These are phyloP conservation scores for Bombus ignitus DNA, from an alignment of 1,140 invertebrate species.

Conservation along the genomic window DNA sequence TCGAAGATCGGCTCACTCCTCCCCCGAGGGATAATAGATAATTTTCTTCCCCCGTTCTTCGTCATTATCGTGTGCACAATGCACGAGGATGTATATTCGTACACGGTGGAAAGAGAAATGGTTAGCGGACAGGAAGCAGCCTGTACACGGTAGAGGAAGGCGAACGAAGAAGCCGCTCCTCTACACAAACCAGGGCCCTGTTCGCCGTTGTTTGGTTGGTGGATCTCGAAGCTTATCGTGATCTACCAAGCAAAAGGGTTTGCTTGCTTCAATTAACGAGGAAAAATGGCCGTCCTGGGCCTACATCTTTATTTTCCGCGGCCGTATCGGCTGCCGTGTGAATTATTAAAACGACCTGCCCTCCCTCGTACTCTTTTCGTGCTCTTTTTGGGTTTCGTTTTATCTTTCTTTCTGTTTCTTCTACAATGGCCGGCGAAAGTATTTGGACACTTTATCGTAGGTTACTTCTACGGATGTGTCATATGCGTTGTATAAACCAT, in stretches of 20 bases:
- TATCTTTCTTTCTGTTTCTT: not conserved
- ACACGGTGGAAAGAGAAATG: conserved; percentile 54
- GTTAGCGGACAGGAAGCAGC: conserved; percentile 61
- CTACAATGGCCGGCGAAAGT: not conserved
- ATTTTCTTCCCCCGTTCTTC: conserved; percentile 45
- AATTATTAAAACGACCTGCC: conserved; percentile 54
- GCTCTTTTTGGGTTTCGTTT: not conserved
- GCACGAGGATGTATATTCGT: conserved; percentile 18
- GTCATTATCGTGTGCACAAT: conserved; percentile 56
- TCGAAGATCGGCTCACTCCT: not conserved
- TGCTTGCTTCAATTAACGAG: conserved; percentile 68
- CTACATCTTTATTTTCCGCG: conserved; percentile 63
- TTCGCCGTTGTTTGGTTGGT: conserved; percentile 55
- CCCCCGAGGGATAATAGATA: conserved; percentile 31
- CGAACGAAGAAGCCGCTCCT: conserved; percentile 44
- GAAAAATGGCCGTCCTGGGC: conserved; percentile 59
- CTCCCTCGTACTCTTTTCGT: no score
- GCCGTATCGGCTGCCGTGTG: conserved; percentile 23
- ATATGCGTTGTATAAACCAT: not conserved
- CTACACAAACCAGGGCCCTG: conserved; percentile 14
- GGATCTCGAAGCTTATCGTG: conserved; percentile 63
- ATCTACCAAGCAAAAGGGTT: conserved; percentile 64
- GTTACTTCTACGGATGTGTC: no score
- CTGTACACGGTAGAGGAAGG: conserved; percentile 45
- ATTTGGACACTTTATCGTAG: no score